Percentiles rank a stretch among this genome's conserved stretches.
phyloP scores from a whole-genome alignment of 2,113 vertebrate species.

The Cricetomys ansorgei region DNA sequence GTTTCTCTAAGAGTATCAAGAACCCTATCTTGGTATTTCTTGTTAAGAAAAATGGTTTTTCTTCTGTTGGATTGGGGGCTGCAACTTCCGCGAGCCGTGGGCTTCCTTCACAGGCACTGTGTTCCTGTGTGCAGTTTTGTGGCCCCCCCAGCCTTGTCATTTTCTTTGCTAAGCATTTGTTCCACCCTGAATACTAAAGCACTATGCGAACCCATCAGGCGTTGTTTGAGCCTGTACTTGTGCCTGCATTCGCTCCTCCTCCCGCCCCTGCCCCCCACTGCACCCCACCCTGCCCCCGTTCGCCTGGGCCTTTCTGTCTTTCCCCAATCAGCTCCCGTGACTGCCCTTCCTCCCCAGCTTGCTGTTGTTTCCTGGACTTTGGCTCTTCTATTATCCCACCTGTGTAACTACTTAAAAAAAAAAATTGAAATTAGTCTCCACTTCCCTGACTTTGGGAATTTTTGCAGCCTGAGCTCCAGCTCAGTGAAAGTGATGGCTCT shows the following conservation, averaged over 20 bases:
- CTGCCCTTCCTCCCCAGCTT: background rate
- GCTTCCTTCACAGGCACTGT: background rate
- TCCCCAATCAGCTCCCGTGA: background rate
- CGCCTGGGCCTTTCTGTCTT: background rate
- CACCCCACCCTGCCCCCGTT: too few relatives aligned
- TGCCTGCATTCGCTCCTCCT: background rate
- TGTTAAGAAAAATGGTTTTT: background rate
- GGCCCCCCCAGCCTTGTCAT: background rate
- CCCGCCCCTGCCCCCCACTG: background rate
- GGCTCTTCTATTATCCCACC: background rate
- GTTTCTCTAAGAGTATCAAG: background rate
- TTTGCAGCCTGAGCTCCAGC: background rate
- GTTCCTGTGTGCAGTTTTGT: background rate
- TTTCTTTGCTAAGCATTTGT: background rate
- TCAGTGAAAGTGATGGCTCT: background rate
- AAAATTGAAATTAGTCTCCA: background rate
- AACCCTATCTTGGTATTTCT: background rate
- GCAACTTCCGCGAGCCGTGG: background rate
- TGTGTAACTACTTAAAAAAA: background rate
- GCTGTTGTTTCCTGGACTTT: conserved; percentile 41
- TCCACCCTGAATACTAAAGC: background rate
- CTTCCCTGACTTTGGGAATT: background rate
- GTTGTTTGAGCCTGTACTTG: background rate
- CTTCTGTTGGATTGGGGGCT: background rate
- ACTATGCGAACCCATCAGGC: background rate